Base-by-base conservation (phyloP, 2,797 vertebrate genomes). In the Muscicapa comitata region DNA sequence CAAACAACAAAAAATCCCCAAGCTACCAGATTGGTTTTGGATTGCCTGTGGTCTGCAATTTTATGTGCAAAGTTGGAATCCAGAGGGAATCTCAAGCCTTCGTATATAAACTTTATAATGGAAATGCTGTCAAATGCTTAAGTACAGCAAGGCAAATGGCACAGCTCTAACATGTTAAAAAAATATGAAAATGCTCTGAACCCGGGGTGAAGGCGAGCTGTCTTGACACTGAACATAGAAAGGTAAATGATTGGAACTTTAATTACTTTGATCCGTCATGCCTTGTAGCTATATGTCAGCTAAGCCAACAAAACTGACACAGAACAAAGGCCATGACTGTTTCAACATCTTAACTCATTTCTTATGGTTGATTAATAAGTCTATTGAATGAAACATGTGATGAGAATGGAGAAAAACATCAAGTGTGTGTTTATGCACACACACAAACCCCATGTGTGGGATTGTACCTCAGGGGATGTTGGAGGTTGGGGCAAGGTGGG, bases 161-260 rank as follows among this genome's bases (percentile, higher is more conserved):
- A 74, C 53, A 91, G 95, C 82, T 93, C 63, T 91, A 97, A 96
- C 96, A 97, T 66, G 93, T 96, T 89, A 88, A 98, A 98, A 98
- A 98, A 98, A 98, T 98, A 98, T 96, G 97, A 98, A 98, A 98
- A 98, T 98, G 93, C 74, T 96, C 89, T 90, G 72, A 97, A 97
- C 62, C 79, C 83, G 17, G 90, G 95, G 97, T 97, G 98, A 98
- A 97, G 97, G 96, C 98, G 98, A 98, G 97, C 98, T 97, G 97
- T 97, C 97, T 98, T 98, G 98, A 98, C 98, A 98, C 96, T 97
- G 97, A 98, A 98, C 98, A 98, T 95, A 98, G 98, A 98, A 99
- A 99, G 98, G 98, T 99, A 99, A 99, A 98, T 99, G 98, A 99
- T 98, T 99, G 98, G 98, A 99, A 99, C 98, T 99, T 99, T 99